Evolutionary conservation across 2,113 vertebrate species (phyloP), one percentile per base, ranked within the genome.

Genomic region (Oenanthe melanoleuca): DNA sequence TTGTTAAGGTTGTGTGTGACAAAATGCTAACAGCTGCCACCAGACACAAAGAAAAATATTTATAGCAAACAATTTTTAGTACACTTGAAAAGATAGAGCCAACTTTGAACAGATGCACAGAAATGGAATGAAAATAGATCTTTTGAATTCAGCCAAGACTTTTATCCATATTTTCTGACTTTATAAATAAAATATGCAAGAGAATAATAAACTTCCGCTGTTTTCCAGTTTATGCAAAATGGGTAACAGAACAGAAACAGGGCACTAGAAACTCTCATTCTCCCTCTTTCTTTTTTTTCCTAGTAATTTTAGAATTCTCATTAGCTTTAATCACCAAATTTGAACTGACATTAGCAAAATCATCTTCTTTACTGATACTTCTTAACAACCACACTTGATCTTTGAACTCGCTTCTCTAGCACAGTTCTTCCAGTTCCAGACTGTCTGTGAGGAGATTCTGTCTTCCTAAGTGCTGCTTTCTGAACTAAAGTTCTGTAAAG

Each of bases 11-110:
- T 11, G 2, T 28, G 12, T 45, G 66, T 38, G 44, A 86, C 64
- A 83, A 88, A 91, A 83, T 34, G 50, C 60, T 80, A 56, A 86
- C 38, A 83, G 38, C 64, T 95, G 83, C 66, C 64, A 49, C 24
- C 21, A 91, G 47, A 94, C 84, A 50, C 14, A 42, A 63, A 77
- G 47, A 57, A 80, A 93, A 78, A 26, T 87, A 81, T 91, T 91
- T 84, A 66, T 53, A 67, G 77, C 67, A 92, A 96, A 75, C 44
- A 74, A 65, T 70, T 84, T 86, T 91, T 74, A 83, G 80, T 24
- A 19, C 5, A 6, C 72, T 92, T 78, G 64, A 86, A 80, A 86
- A 83, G 38, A 77, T 15, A 66, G 44, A 69, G 52, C 50, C 44
- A 67, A 44, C 50, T 82, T 86, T 29, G 57, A 55, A 86, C 55